Evolutionary conservation across 1,140 invertebrate genomes (phyloP).

Genomic region (Diplogasteroides magnus): DNA sequence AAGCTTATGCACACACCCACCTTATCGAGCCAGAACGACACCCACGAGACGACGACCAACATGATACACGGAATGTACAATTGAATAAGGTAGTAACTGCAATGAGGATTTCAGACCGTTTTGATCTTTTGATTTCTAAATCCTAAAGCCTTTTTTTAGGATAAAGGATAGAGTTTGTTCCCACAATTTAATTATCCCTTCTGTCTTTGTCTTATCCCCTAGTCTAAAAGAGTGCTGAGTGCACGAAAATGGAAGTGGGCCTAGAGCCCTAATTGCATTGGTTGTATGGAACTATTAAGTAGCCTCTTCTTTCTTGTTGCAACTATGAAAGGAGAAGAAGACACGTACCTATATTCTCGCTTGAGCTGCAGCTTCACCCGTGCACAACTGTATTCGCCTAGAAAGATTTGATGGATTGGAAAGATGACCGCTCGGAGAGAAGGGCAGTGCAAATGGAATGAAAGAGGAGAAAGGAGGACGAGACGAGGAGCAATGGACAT

Average conservation of each 20-base stretch:
- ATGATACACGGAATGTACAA: slow-evolving; percentile 55
- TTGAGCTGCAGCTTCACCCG: slow-evolving; percentile 90
- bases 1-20: no score
- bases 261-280: no score
- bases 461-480: not conserved
- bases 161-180: no score
- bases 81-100: slow-evolving; percentile 94
- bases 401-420: slow-evolving; percentile 24
- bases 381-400: slow-evolving; percentile 90
- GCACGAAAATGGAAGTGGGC: no score
- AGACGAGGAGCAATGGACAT: not conserved
- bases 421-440: not conserved
- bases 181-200: no score
- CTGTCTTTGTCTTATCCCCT: no score
- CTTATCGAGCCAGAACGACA: slow-evolving; percentile 87
- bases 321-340: not conserved
- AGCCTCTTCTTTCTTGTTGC: not conserved
- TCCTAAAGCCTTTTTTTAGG: no score
- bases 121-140: no score
- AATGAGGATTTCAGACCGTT: slow-evolving; percentile 16
- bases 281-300: no score
- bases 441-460: not conserved
- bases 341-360: slow-evolving; percentile 67
- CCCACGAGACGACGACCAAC: slow-evolving; percentile 84
- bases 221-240: no score